These are phyloP conservation scores for Isoperla grammatica DNA, from an alignment of 2,888 invertebrate genomes.

Conservation along the genomic window DNA sequence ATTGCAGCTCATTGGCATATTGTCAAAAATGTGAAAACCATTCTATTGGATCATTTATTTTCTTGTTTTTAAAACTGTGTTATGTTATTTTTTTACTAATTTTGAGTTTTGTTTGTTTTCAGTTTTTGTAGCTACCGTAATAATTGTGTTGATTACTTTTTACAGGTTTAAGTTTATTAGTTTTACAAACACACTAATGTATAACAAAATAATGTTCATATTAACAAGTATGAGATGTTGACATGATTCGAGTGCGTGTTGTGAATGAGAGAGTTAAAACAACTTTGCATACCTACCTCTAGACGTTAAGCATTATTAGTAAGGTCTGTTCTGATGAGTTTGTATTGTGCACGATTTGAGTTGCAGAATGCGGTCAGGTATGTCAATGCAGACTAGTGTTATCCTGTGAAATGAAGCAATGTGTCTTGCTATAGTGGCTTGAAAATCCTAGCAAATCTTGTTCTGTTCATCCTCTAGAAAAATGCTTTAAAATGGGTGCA, in stretches of 20 bases:
- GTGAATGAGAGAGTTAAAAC: neutral
- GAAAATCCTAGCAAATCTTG: no score
- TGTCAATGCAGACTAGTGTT: neutral
- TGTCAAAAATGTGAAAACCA: no score
- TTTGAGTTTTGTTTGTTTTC: slow-evolving; percentile 8
- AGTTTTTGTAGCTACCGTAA: neutral
- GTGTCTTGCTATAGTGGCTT: no score
- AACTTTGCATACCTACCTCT: neutral
- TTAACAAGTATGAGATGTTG: slow-evolving; percentile 1
- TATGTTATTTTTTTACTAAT: neutral
- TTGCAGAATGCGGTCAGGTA: neutral
- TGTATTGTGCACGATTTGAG: slow-evolving; percentile 2
- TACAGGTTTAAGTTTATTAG: slow-evolving; percentile 4
- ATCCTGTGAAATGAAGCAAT: neutral
- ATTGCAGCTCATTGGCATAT: no score
- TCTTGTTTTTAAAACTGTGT: neutral
- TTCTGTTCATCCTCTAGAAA: no score
- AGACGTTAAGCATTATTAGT: neutral
- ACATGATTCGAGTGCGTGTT: slow-evolving; percentile 5
- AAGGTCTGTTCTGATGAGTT: neutral
- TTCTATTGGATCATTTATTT: no score
- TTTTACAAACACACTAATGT: slow-evolving; percentile 6
- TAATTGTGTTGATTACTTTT: slow-evolving; percentile 2
- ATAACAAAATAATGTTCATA: slow-evolving; percentile 3
- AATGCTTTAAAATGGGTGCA: no score